Evolutionary conservation across 1,140 invertebrate species (phyloP).

Genomic region (Hyles euphorbiae): DNA sequence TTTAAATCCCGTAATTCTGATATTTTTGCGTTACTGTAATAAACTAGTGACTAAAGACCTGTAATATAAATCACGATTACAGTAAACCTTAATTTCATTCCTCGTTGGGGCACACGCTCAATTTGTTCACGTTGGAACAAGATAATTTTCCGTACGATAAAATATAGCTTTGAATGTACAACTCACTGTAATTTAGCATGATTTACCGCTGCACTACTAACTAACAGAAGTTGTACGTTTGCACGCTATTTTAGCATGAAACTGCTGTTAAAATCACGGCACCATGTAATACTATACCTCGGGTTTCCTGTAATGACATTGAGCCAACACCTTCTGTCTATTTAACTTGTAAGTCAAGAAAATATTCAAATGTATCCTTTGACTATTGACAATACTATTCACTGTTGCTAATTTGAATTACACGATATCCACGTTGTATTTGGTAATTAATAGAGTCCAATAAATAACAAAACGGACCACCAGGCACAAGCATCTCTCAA

Average conservation of each 20-base stretch:
- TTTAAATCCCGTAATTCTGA: too few relatives aligned
- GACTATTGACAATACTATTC: too few relatives aligned
- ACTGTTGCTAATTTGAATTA: too few relatives aligned
- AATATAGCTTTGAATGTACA: conserved; percentile 35
- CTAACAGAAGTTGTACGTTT: conserved; percentile 42
- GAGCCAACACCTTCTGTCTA: not conserved
- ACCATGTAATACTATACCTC: conserved; percentile 26
- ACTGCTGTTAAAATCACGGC: conserved; percentile 30
- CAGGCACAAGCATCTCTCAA: too few relatives aligned
- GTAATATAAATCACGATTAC: conserved; percentile 3
- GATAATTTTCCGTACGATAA: conserved; percentile 50
- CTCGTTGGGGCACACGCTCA: conserved; percentile 10
- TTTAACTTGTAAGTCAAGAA: too few relatives aligned
- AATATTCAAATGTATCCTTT: too few relatives aligned
- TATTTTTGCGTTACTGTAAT: too few relatives aligned
- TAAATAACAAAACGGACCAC: too few relatives aligned
- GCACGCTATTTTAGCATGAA: conserved; percentile 52
- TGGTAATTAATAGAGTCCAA: too few relatives aligned
- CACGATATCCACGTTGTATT: too few relatives aligned
- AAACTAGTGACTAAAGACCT: not conserved
- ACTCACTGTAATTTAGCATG: conserved; percentile 46
- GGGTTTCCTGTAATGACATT: conserved; percentile 16
- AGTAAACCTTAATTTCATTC: conserved; percentile 11
- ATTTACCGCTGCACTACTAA: conserved; percentile 44
- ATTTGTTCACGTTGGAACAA: conserved; percentile 39